Evolutionary conservation across 1,140 invertebrate genomes (phyloP).

Genomic region (Drosophila nannoptera): DNA sequence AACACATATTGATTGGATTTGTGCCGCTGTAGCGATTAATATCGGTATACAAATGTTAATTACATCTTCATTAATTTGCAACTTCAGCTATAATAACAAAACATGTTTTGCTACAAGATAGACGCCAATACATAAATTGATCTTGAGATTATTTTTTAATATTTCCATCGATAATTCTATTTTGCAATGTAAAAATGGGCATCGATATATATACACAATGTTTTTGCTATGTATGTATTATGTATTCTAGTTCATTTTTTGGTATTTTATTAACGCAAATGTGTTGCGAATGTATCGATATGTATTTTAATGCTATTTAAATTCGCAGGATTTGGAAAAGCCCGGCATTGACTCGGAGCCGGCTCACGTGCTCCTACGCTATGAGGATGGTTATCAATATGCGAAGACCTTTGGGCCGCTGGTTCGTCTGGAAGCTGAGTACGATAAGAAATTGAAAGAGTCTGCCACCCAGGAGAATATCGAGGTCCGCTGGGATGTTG

Average conservation of each 20-base stretch:
- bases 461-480: slow-evolving; percentile 99
- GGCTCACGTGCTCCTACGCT: slow-evolving; percentile 94
- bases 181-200: too few relatives aligned
- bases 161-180: too few relatives aligned
- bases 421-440: slow-evolving; percentile 98
- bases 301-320: slow-evolving; percentile 1
- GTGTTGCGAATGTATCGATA: neutral
- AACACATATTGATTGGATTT: neutral
- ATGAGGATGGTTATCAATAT: slow-evolving; percentile 99
- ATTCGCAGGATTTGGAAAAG: slow-evolving; percentile 90
- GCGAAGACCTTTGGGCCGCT: slow-evolving; percentile 99
- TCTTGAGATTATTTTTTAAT: too few relatives aligned
- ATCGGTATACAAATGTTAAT: neutral
- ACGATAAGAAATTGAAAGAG: slow-evolving; percentile 98
- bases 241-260: neutral
- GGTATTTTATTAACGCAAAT: neutral
- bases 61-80: too few relatives aligned
- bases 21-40: neutral
- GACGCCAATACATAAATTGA: too few relatives aligned
- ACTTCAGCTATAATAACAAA: too few relatives aligned
- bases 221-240: neutral
- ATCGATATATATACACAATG: neutral
- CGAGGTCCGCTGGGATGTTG: slow-evolving; percentile 98
- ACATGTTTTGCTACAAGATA: too few relatives aligned
- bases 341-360: slow-evolving; percentile 98